Base-by-base conservation (phyloP, 2,797 vertebrate genomes). In the Petrocephalus sullivani region DNA sequence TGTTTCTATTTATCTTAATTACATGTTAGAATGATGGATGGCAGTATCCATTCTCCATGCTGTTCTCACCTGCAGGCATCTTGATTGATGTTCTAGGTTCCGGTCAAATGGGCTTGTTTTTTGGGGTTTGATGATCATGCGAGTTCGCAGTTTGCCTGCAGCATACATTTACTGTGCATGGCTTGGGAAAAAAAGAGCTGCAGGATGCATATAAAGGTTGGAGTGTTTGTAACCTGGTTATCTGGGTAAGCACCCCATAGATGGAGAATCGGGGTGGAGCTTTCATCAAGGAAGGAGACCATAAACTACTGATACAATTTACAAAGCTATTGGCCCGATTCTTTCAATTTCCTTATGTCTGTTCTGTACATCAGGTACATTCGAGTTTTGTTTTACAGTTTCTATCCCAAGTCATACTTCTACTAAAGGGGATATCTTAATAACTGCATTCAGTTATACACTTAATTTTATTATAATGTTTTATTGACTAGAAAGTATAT, bases 21-120 rank as follows among this genome's bases (percentile, higher is more conserved):
- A 84, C 82, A 84, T 84, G 82, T 54, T 84, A 54, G 82, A 84
- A 84, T 84, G 82, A 84, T 84, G 82, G 82, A 84, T 84, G 82
- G 51, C 46, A 54, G 49, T 84, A 21, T 84, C 54, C 51, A 33
- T 33, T 84, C 51, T 53, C 51, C 82, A 84, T 84, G 75, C 75
- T 81, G 75, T 81, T 81, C 75, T 81, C 41, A 81, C 75, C 75
- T 81, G 82, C 82, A 84, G 49, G 82, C 51, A 33, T 54, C 82
- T 84, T 84, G 82, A 84, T 84, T 84, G 82, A 81, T 81, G 46
- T 85, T 86, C 85, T 46, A 58, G 85, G 57, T 86, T 41, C 14
- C 4, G 28, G 54, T 60, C 85, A 60, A 41, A 86, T 84, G 33
- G 84, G 51, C 9, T 60, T 60, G 54, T 86, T 58, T 86, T 60